These are phyloP conservation scores for Alca torda DNA, from an alignment of 2,797 vertebrate genomes.

Conservation along the genomic window DNA sequence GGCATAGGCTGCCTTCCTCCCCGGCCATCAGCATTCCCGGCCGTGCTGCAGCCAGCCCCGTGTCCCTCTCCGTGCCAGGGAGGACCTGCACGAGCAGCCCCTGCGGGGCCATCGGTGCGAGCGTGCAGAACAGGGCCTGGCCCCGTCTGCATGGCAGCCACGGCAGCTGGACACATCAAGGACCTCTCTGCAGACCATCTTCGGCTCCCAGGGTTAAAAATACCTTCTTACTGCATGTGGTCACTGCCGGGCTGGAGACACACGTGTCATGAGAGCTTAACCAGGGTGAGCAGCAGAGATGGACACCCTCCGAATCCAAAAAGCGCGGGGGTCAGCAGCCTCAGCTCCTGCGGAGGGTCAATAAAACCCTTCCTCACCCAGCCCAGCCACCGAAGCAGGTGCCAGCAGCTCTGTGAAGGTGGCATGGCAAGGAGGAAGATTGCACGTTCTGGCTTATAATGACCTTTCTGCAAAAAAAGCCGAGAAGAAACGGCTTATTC, in stretches of 20 bases:
- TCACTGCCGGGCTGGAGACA: not conserved
- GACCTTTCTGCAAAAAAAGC: not conserved
- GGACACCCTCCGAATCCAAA: not conserved
- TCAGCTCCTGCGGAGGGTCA: not conserved
- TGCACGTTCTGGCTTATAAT: accelerated
- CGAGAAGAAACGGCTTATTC: not conserved
- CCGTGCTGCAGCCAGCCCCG: accelerated
- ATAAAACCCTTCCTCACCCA: not conserved
- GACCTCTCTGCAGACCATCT: not conserved
- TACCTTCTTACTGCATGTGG: not conserved
- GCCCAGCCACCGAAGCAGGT: not conserved
- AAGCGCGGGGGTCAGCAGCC: not conserved
- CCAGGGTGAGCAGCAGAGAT: not conserved
- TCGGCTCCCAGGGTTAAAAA: not conserved
- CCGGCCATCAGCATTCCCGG: not conserved
- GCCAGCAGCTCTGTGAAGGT: not conserved
- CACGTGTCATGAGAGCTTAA: not conserved
- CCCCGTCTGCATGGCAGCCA: not conserved
- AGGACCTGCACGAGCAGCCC: not conserved
- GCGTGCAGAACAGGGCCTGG: not conserved
- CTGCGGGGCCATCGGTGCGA: accelerated
- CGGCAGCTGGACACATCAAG: not conserved
- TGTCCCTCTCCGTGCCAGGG: accelerated
- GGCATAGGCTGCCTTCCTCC: not conserved
- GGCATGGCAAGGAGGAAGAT: not conserved